Base-by-base conservation (phyloP, 2,888 invertebrate genomes). In the Cataglyphis cursor region DNA sequence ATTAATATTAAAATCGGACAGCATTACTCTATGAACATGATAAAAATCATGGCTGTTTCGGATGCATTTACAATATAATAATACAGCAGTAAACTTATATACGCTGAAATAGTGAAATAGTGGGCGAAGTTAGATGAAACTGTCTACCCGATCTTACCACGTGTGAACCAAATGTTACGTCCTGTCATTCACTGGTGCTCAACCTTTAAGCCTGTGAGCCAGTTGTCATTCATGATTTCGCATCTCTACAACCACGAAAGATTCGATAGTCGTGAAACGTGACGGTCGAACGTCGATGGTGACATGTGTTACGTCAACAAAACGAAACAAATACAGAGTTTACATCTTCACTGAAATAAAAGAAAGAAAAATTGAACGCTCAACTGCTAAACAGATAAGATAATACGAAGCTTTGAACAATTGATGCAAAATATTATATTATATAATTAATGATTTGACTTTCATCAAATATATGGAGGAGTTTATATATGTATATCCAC, bases 131-230 rank as follows among this genome's bases (percentile, higher is more conserved):
- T 78, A n/a, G 21, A 24, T n/a, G 78, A 78, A 35, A 44, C 24
- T 62, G 41, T 24, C 12, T 44, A 2, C 2, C n/a, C 21, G 21
- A 3, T 70, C 9, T 44, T 70, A 74, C 83, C 90, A 90, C 89
- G 83, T 90, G 90, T 86, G 80, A 83, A 72, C 86, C 90, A 90
- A 90, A 90, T 90, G 90, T 89, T 86, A 61, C 85, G 68, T 62
- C 35, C 81, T 44, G 44, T 9, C 18, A 24, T 44, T 70, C 72
- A 44, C 66, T 66, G 65, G 31, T 44, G 70, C 48, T 72, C 68
- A 80, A 44, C 54, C 35, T 80, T 70, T 31, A 59, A 72, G 24
- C 35, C 35, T 59, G 59, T 44, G 76, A 66, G 54, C n/a, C 59
- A 68, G 41, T 80, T 62, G 81, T 75, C 74, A 64, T 57, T 81